Conservation (phyloP, 2,797 vertebrate species). For the Acanthiza pusilla region DNA sequence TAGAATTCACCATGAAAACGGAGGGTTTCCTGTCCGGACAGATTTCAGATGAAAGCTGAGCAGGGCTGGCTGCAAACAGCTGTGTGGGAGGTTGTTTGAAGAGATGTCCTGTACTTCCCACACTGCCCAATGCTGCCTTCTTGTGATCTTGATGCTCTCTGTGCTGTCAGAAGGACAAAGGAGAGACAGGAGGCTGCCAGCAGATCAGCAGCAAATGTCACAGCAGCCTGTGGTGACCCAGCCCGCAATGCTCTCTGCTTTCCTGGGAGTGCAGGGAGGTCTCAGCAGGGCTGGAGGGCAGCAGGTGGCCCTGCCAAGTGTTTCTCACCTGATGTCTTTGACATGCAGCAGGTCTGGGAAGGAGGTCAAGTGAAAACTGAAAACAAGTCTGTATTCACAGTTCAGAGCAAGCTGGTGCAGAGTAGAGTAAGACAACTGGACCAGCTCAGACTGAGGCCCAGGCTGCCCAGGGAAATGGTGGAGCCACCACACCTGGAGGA, state of each 20-base stretch:
- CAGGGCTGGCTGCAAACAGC: neutral
- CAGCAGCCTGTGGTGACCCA: neutral
- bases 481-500: neutral
- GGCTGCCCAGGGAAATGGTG: no score
- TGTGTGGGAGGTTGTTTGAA: neutral
- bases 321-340: neutral
- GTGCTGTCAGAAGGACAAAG: neutral
- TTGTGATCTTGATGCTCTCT: neutral
- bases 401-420: neutral
- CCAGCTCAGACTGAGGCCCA: neutral
- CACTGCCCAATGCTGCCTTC: neutral
- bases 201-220: neutral
- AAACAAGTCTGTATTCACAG: neutral
- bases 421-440: neutral
- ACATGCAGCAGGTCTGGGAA: neutral
- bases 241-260: neutral
- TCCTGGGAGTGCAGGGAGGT: neutral
- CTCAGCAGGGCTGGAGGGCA: neutral
- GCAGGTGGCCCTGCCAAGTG: neutral
- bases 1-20: neutral
- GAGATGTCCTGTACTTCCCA: neutral
- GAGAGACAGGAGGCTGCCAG: neutral
- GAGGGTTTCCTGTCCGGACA: neutral
- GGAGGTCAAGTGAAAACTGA: neutral
- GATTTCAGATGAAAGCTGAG: neutral